Percentiles rank a stretch among this genome's conserved stretches.
These are phyloP conservation scores for Aphaenogaster rudis DNA, from an alignment of 1,140 invertebrate species.

Conservation along the genomic window DNA sequence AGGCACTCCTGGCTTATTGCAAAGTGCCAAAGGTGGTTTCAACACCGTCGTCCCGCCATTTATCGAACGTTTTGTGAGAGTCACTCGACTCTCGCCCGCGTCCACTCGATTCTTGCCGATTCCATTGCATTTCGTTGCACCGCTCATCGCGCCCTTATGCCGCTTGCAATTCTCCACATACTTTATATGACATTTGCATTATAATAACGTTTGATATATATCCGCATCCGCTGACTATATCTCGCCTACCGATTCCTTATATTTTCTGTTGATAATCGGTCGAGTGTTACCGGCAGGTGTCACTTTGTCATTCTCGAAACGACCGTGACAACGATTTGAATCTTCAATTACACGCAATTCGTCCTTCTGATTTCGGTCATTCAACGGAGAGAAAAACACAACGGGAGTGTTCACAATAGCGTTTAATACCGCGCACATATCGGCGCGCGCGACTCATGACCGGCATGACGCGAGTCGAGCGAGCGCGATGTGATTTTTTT, in stretches of 20 bases:
- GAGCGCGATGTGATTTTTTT: conserved; percentile 59
- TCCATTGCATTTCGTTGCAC: not conserved
- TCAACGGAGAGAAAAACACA: not conserved
- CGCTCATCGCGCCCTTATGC: not conserved
- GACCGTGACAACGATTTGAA: not conserved
- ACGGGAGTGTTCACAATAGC: not conserved
- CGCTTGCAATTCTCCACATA: not conserved
- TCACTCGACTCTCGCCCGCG: conserved; percentile 34
- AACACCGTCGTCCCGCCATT: conserved; percentile 63
- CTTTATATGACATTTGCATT: not conserved
- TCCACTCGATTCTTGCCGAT: conserved; percentile 39
- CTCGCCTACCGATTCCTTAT: not conserved
- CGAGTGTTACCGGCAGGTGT: not conserved
- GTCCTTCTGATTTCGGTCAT: conserved; percentile 13
- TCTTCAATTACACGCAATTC: not conserved
- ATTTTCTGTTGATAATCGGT: not conserved
- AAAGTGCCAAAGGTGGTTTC: conserved; percentile 68
- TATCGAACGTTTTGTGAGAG: conserved; percentile 59
- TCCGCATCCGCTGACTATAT: not conserved
- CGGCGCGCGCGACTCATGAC: conserved; percentile 26
- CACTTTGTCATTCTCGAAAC: conserved; percentile 15
- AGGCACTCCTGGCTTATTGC: conserved; percentile 66
- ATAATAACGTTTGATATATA: not conserved
- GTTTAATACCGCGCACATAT: conserved; percentile 29
- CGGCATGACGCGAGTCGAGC: conserved; percentile 23